Conservation (phyloP, 2,888 invertebrate species). For the Bedellia somnulentella region DNA sequence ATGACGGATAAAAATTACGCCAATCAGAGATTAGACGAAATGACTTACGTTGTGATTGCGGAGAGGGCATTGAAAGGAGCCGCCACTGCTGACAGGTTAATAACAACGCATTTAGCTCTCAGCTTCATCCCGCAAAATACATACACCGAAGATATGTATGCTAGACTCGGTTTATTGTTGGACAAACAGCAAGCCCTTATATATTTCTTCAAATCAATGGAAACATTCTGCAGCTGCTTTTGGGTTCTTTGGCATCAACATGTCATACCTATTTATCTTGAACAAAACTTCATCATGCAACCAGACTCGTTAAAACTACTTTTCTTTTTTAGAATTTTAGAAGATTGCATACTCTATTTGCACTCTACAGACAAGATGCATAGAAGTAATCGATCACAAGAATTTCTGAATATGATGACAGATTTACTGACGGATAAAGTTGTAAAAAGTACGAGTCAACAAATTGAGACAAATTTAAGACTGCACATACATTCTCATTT, state of each 20-base stretch:
- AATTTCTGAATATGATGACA: conserved; percentile 31
- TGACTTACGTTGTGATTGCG: conserved; percentile 75
- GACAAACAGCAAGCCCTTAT: conserved; percentile 67
- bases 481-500: conserved; percentile 91
- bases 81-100: conserved; percentile 64
- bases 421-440: conserved; percentile 58
- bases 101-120: conserved; percentile 68
- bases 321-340: conserved; percentile 43
- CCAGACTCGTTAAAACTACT: conserved; percentile 65
- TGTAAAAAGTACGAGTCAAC: conserved; percentile 74
- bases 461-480: conserved; percentile 90
- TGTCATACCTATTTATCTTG: conserved; percentile 74
- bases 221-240: conserved; percentile 69
- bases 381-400: conserved; percentile 21
- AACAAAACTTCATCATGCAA: conserved; percentile 69
- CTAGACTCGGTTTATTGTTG: conserved; percentile 62
- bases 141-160: conserved; percentile 65
- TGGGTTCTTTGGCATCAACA: conserved; percentile 83
- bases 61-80: conserved; percentile 69
- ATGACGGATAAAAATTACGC: conserved; percentile 66
- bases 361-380: conserved; percentile 31
- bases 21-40: conserved; percentile 67
- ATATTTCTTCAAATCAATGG: conserved; percentile 59
- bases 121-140: conserved; percentile 66
- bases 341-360: conserved; percentile 37